Evolutionary conservation across 1,140 invertebrate species (phyloP).

Genomic region (Plectus sambesii): DNA sequence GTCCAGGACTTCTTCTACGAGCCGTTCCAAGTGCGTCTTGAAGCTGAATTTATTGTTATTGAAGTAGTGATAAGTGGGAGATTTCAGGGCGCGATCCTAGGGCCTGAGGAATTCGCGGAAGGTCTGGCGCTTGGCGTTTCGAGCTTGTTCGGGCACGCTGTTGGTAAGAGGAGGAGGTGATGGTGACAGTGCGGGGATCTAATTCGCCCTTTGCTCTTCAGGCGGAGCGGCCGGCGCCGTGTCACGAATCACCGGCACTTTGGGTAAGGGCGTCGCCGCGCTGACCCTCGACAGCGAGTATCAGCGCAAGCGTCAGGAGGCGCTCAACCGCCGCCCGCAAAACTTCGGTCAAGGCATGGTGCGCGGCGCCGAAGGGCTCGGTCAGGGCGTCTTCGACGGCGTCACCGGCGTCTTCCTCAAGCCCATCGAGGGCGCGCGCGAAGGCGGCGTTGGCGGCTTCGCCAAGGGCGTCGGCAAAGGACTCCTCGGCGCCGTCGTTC

Average conservation of each 20-base stretch:
- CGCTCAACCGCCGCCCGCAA: constrained; percentile 70
- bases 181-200: no score
- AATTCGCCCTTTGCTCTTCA: no score
- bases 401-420: constrained; percentile 71
- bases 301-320: constrained; percentile 77
- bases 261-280: constrained; percentile 81
- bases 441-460: constrained; percentile 86
- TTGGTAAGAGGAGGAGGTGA: no score
- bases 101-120: constrained; percentile 93
- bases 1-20: constrained; percentile 96
- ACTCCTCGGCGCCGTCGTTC: constrained; percentile 77
- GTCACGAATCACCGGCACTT: constrained; percentile 70
- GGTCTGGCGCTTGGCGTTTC: constrained; percentile 61
- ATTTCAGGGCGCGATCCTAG: constrained; percentile 81
- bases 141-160: constrained; percentile 74
- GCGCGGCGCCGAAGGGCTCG: constrained; percentile 79
- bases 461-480: constrained; percentile 94
- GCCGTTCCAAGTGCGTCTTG: constrained; percentile 74
- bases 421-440: constrained; percentile 81
- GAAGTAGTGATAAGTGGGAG: no score
- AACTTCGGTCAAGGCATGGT: constrained; percentile 82
- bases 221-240: constrained; percentile 91
- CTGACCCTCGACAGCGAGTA: constrained; percentile 92
- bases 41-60: no score
- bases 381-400: constrained; percentile 58